These are phyloP conservation scores for Crocallis elinguaria DNA, from an alignment of 2,888 invertebrate species.

Conservation along the genomic window DNA sequence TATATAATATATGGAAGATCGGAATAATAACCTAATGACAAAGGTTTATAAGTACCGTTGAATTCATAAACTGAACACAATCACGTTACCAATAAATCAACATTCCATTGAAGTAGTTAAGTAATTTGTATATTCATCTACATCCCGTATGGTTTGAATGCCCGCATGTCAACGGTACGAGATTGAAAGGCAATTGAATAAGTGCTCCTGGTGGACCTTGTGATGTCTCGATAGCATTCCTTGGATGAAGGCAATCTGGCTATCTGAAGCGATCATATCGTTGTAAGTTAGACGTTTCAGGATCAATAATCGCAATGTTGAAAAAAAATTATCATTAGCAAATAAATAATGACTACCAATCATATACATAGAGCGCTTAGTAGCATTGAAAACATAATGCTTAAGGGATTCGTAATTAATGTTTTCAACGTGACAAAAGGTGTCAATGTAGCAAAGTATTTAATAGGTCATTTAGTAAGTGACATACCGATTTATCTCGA, in stretches of 20 bases:
- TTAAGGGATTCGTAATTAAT: no score
- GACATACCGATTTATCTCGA: background rate
- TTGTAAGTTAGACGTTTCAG: background rate
- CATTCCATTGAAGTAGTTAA: constrained; percentile 51
- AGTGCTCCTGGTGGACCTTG: constrained; percentile 45
- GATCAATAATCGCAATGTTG: background rate
- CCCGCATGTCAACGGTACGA: constrained; percentile 53
- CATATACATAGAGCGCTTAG: no score
- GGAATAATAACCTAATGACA: constrained; percentile 5
- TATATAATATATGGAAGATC: no score
- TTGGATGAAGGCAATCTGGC: constrained; percentile 36
- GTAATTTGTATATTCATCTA: constrained; percentile 60
- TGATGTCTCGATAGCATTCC: constrained; percentile 39
- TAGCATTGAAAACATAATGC: no score
- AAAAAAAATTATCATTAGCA: no score
- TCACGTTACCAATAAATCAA: constrained; percentile 51
- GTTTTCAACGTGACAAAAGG: no score
- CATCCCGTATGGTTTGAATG: constrained; percentile 55
- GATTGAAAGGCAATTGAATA: constrained; percentile 55
- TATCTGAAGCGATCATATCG: constrained; percentile 28
- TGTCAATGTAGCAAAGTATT: no score
- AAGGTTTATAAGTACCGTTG: constrained; percentile 1
- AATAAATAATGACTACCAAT: no score
- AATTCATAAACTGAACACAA: constrained; percentile 11
- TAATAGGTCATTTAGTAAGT: background rate